phyloP scores from a whole-genome alignment of 1,140 invertebrate species.

The Chrysomallon squamiferum region DNA sequence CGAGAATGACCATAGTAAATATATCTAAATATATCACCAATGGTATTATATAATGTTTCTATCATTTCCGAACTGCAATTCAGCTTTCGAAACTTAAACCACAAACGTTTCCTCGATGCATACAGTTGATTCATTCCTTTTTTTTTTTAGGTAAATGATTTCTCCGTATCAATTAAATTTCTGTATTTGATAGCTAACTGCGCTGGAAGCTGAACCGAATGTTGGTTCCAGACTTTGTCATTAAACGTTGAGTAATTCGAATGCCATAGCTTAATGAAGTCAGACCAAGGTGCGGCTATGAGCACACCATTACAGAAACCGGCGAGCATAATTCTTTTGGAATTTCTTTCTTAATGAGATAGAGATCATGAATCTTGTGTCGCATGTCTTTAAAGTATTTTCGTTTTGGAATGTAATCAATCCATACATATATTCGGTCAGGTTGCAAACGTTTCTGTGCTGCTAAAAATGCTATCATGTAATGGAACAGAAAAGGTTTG shows the following conservation, averaged over 20 bases:
- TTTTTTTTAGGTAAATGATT: neutral
- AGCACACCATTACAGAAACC: neutral
- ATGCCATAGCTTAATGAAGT: neutral
- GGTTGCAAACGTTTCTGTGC: neutral
- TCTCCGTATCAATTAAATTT: neutral
- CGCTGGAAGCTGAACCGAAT: neutral
- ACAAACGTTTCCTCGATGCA: neutral
- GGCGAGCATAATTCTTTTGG: neutral
- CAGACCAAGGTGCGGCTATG: neutral
- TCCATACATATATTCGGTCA: neutral
- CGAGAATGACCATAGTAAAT: neutral
- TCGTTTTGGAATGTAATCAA: neutral
- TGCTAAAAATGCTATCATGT: neutral
- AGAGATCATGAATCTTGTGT: conserved; percentile 1
- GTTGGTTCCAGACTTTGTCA: neutral
- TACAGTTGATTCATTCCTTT: neutral
- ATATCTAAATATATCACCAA: neutral
- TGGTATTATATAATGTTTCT: neutral
- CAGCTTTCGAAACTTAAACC: neutral
- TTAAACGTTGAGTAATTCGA: neutral
- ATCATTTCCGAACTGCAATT: neutral
- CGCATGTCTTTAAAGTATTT: neutral
- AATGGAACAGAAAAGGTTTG: neutral
- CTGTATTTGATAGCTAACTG: neutral
- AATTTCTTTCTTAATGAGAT: neutral